These are phyloP conservation scores for Diploscapter pachys DNA, from an alignment of 1,140 invertebrate species.

Conservation along the genomic window DNA sequence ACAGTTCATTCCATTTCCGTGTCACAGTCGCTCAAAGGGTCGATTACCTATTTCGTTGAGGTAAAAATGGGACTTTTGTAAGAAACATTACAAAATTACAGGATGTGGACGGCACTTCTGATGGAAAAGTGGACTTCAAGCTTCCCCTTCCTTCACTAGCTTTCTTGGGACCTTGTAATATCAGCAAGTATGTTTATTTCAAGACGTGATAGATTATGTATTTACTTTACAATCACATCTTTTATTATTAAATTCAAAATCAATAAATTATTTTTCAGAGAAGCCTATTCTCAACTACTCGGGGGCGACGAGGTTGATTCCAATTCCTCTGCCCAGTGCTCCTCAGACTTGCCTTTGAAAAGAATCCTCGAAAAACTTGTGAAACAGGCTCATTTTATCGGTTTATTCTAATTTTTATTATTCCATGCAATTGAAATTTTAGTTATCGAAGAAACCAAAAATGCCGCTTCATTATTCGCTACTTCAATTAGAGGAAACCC, in stretches of 20 bases:
- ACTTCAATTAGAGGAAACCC: slow-evolving; percentile 35
- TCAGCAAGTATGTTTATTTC: slow-evolving; percentile 6
- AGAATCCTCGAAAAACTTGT: slow-evolving; percentile 29
- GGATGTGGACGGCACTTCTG: slow-evolving; percentile 18
- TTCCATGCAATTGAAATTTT: slow-evolving; percentile 5
- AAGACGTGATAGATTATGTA: background rate
- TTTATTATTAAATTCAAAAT: background rate
- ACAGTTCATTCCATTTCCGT: slow-evolving; percentile 65
- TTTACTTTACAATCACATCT: background rate
- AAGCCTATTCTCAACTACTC: slow-evolving; percentile 40
- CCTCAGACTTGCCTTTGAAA: slow-evolving; percentile 30
- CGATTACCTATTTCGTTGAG: slow-evolving; percentile 69
- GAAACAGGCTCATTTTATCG: slow-evolving; percentile 41
- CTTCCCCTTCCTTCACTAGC: slow-evolving; percentile 8
- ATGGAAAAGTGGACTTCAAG: slow-evolving; percentile 20
- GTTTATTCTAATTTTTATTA: slow-evolving; percentile 13
- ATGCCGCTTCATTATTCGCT: slow-evolving; percentile 47
- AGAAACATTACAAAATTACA: slow-evolving; percentile 6
- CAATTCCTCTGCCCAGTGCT: slow-evolving; percentile 23
- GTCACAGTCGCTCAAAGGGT: slow-evolving; percentile 68
- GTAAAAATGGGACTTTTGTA: slow-evolving; percentile 53
- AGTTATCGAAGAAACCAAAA: slow-evolving; percentile 46
- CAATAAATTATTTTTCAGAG: slow-evolving; percentile 25
- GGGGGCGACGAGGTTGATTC: slow-evolving; percentile 38
- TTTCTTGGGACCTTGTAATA: slow-evolving; percentile 17